Conservation (phyloP, 2,888 invertebrate species). For the Eupithecia dodoneata region DNA sequence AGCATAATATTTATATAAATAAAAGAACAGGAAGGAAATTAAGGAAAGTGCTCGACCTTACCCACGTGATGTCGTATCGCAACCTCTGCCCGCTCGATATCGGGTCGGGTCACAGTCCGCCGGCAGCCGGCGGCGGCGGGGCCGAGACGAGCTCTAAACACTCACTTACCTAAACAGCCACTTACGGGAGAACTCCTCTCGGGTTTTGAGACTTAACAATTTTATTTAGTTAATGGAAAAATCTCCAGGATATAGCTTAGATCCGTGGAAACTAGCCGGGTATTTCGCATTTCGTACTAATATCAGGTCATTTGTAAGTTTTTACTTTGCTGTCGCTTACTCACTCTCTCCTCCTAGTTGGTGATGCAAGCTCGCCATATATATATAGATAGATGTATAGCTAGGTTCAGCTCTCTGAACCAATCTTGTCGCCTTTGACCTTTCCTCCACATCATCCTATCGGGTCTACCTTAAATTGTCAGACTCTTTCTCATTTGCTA, state of each 20-base stretch:
- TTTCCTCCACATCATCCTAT: too few relatives aligned
- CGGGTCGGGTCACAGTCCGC: neutral
- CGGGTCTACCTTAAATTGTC: too few relatives aligned
- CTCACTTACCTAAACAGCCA: neutral
- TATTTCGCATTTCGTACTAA: neutral
- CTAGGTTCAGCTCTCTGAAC: too few relatives aligned
- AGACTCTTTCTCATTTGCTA: too few relatives aligned
- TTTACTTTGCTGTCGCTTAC: neutral
- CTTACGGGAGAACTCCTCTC: neutral
- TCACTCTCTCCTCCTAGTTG: too few relatives aligned
- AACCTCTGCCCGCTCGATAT: neutral
- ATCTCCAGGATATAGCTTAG: neutral
- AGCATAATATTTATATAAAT: too few relatives aligned
- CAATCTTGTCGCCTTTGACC: too few relatives aligned
- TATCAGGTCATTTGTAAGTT: neutral
- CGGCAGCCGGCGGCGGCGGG: neutral
- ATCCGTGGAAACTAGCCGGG: neutral
- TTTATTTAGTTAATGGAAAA: neutral
- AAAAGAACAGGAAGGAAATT: too few relatives aligned
- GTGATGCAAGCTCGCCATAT: too few relatives aligned
- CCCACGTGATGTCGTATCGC: neutral
- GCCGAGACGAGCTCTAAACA: neutral
- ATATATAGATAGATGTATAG: too few relatives aligned
- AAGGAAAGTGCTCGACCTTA: neutral
- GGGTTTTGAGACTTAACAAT: neutral